A percentile compares a stretch with the other conserved stretches of the same genome.
Evolutionary conservation across 1,140 invertebrate species (phyloP).

Genomic region (Tachypleus tridentatus): DNA sequence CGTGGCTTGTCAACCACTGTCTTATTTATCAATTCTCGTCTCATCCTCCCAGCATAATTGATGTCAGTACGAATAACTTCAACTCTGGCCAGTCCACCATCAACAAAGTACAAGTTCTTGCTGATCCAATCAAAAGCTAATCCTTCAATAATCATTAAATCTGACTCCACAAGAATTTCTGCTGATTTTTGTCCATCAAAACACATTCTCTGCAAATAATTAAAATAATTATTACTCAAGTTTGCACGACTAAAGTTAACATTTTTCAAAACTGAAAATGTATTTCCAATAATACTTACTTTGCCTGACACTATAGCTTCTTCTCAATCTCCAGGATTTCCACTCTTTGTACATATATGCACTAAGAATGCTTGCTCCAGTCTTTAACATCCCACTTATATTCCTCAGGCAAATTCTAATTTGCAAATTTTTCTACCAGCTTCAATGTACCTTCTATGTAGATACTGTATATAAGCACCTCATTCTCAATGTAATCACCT

Average conservation of each 20-base stretch:
- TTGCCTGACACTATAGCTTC: no score
- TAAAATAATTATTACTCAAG: slow-evolving; percentile 16
- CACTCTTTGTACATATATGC: no score
- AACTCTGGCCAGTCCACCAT: slow-evolving; percentile 52
- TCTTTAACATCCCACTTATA: no score
- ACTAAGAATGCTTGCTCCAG: no score
- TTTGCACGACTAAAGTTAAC: neutral
- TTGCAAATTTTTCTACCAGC: no score
- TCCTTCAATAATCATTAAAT: slow-evolving; percentile 73
- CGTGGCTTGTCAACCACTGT: slow-evolving; percentile 62
- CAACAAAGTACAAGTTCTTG: slow-evolving; percentile 81
- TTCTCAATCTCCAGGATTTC: no score
- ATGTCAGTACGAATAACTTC: slow-evolving; percentile 64
- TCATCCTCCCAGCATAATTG: slow-evolving; percentile 51
- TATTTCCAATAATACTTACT: no score
- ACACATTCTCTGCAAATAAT: slow-evolving; percentile 49
- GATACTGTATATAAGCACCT: no score
- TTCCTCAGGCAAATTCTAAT: no score
- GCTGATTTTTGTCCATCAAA: slow-evolving; percentile 50
- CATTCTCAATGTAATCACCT: no score
- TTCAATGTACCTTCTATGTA: no score
- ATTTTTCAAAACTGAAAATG: neutral
- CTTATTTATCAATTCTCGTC: slow-evolving; percentile 58
- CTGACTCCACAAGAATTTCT: slow-evolving; percentile 56
- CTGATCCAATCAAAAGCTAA: slow-evolving; percentile 90